A percentile compares a stretch with the other conserved stretches of the same genome.
These are phyloP conservation scores for Columba guinea DNA, from an alignment of 2,797 vertebrate genomes.

Conservation along the genomic window DNA sequence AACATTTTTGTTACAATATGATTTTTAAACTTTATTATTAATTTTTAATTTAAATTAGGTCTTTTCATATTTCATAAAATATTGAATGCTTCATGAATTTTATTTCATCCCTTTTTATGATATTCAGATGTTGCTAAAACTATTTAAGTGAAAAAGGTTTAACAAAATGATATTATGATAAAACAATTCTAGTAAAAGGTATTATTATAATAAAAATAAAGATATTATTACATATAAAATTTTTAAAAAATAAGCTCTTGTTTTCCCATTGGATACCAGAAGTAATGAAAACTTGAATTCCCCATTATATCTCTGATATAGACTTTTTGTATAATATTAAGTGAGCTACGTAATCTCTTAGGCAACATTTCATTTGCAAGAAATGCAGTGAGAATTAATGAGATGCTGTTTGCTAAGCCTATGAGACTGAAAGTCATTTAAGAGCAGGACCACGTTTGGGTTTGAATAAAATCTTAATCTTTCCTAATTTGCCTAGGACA, in stretches of 20 bases:
- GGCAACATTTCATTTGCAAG: neutral
- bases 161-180: neutral
- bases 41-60: neutral
- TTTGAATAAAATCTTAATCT: neutral
- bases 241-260: neutral
- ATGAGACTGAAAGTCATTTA: neutral
- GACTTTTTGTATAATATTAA: neutral
- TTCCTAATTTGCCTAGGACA: neutral
- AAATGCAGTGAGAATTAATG: neutral
- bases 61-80: neutral
- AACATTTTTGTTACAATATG: neutral
- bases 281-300: neutral
- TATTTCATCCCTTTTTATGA: neutral
- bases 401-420: neutral
- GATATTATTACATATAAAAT: neutral
- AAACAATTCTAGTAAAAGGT: neutral
- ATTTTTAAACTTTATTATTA: neutral
- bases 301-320: neutral
- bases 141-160: neutral
- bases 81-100: neutral
- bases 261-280: neutral
- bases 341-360: neutral
- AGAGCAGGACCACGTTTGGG: neutral
- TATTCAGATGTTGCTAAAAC: neutral
- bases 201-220: neutral